Evolutionary conservation across 2,113 vertebrate species (phyloP), one percentile per base, ranked within the genome.

Genomic region (Elachura formosa): DNA sequence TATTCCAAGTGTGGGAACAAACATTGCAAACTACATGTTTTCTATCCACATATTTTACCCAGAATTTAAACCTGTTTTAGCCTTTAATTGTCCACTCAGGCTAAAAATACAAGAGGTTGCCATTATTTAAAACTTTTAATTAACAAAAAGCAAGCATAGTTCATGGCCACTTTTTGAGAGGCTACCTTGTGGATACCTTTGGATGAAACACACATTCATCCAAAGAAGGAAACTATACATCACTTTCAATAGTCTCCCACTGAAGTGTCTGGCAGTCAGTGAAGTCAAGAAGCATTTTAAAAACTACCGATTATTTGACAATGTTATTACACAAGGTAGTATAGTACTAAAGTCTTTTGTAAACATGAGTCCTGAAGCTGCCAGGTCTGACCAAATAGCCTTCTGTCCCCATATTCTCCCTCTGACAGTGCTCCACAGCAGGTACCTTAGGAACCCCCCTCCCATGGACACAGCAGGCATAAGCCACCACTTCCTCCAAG

Each of bases 81-180:
- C 20, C 81, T 51, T 51, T 43, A 59, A 38, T 24, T 59, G 24
- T 54, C 31, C 23, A 38, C 7, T 14, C 0, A 1, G 52, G 55
- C 48, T 55, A 55, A 51, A 89, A 72, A 55, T 19, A 40, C 20
- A 28, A 73, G 11, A 62, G 6, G 14, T 5, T 62, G 51, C 34
- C 23, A 86, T 54, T 36, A 73, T 14, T 19, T 63, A 43, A 62
- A 88, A 56, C 51, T 54, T 54, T 54, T 12, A 20, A 48, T 14
- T 80, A 49, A 48, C 31, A 49, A 74, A 85, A 93, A 54, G 19
- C 20, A 74, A 46, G 46, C 88, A 83, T 8, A 20, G 10, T 62
- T n/a, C 1, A 0, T 5, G 25, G 22, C 6, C 43, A 12, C 22
- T 46, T 9, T 34, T 41, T 67, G 34, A 78, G 19, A 56, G 5